Evolutionary conservation across 2,797 vertebrate genomes (phyloP).

Genomic region (Perodicticus potto): DNA sequence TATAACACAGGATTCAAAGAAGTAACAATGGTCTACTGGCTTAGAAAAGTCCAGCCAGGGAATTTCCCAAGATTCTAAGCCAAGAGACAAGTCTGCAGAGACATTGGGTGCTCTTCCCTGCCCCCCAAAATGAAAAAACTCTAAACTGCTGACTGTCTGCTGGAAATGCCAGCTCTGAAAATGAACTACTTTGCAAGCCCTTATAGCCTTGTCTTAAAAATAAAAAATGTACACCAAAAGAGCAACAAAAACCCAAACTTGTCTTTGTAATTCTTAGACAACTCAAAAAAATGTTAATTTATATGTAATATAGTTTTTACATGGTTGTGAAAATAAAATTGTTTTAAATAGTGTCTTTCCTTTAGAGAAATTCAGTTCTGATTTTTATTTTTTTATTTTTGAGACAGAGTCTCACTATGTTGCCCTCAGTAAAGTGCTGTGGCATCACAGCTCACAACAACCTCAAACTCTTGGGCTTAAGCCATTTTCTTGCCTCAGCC

Average conservation of each 20-base stretch:
- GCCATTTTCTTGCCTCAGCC: too few relatives aligned
- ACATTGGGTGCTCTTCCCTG: not conserved
- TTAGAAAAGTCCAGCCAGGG: slow-evolving; percentile 46
- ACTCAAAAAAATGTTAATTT: not conserved
- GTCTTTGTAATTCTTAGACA: not conserved
- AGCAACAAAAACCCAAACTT: not conserved
- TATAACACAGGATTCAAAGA: slow-evolving; percentile 28
- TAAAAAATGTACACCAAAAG: not conserved
- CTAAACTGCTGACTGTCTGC: not conserved
- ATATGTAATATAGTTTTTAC: not conserved
- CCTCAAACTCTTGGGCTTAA: too few relatives aligned
- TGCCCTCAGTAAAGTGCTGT: too few relatives aligned
- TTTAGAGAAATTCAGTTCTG: slow-evolving; percentile 18
- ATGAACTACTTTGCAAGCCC: not conserved
- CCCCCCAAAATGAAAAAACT: not conserved
- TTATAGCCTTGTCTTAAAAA: not conserved
- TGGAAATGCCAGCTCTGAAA: not conserved
- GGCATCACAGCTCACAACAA: too few relatives aligned
- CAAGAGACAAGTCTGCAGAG: not conserved
- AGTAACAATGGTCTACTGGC: slow-evolving; percentile 53
- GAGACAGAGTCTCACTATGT: too few relatives aligned
- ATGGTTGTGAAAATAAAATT: not conserved
- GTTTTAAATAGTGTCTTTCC: not conserved
- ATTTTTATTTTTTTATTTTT: not conserved
- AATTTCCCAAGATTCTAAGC: slow-evolving; percentile 60